Conservation (phyloP, 1,140 invertebrate species). For the Drosophila murphyi region DNA sequence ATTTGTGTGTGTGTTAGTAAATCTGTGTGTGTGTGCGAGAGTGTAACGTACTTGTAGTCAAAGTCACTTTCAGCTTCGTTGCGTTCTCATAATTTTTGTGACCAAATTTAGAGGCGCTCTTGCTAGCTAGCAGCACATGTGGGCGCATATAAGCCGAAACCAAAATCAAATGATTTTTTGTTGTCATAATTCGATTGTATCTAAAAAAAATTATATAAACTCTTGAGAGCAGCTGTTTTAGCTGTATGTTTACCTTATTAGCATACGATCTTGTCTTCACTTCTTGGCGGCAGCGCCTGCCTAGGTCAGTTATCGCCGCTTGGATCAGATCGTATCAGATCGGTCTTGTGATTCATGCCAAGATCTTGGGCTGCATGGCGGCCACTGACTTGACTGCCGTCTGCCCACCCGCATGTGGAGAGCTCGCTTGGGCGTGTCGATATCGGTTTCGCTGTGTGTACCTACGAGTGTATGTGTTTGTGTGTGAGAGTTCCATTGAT, state of each 20-base stretch:
- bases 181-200: slow-evolving; percentile 54
- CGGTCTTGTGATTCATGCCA: slow-evolving; percentile 62
- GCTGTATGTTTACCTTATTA: slow-evolving; percentile 60
- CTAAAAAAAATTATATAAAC: not conserved
- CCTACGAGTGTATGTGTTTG: slow-evolving; percentile 15
- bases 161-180: slow-evolving; percentile 37
- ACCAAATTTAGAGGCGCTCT: slow-evolving; percentile 69
- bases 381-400: slow-evolving; percentile 16
- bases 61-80: slow-evolving; percentile 81
- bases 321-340: slow-evolving; percentile 14
- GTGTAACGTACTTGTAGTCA: slow-evolving; percentile 75
- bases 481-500: slow-evolving; percentile 57
- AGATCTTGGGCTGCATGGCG: slow-evolving; percentile 49
- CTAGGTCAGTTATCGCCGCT: slow-evolving; percentile 75
- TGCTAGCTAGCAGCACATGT: slow-evolving; percentile 54
- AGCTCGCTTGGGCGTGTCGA: slow-evolving; percentile 23
- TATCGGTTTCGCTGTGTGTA: slow-evolving; percentile 26
- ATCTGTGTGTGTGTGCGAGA: slow-evolving; percentile 31
- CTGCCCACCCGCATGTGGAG: slow-evolving; percentile 51
- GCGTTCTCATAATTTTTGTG: slow-evolving; percentile 78
- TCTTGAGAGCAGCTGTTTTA: slow-evolving; percentile 48
- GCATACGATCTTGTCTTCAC: slow-evolving; percentile 56
- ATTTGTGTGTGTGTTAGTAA: slow-evolving; percentile 5
- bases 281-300: slow-evolving; percentile 55
- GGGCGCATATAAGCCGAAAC: slow-evolving; percentile 53